Evolutionary conservation across 2,113 vertebrate genomes (phyloP), one percentile per base, ranked within the genome.

Genomic region (Terrapene triunguis): DNA sequence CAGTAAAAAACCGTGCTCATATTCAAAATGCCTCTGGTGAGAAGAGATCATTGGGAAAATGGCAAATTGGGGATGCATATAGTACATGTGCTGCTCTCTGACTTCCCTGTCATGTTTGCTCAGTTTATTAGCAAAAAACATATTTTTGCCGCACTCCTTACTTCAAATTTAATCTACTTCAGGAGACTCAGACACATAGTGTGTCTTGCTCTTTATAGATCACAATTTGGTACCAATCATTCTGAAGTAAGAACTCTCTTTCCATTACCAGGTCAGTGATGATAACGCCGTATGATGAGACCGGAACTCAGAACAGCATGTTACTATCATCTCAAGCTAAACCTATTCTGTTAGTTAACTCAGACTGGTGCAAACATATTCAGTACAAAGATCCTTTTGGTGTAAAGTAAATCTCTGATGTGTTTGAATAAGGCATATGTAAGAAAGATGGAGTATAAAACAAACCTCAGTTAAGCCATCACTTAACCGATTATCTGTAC

Each of bases 21-120:
- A 93, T 88, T 89, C 94, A 93, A 89, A 96, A 92, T 0, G 93
- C 96, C 94, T 55, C 57, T 47, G 95, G 93, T 95, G 89, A 97
- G 84, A 92, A 76, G 65, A 85, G 95, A 95, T 82, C 93, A 85
- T 92, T 86, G 82, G 95, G 94, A 94, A 94, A 93, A 95, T 32
- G 55, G 94, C 93, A 97, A 85, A 84, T 88, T 90, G 85, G 76
- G 94, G 93, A 92, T 94, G 89, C 82, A 62, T 9, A 21, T 85
- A 89, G 86, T 17, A 69, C 29, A 48, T 55, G 0, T 53, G 90
- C 32, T 50, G 87, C 82, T 6, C 42, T 80, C 88, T 94, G 96
- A 96, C 96, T 96, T 93, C 90, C 88, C 87, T 96, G 97, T 97
- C 97, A 82, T 91, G 94, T 98, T 59, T 84, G 82, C 78, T 98